Percentiles rank a stretch among this genome's conserved stretches.
phyloP scores from a whole-genome alignment of 2,888 invertebrate species.

The Chrysodeixis includens region DNA sequence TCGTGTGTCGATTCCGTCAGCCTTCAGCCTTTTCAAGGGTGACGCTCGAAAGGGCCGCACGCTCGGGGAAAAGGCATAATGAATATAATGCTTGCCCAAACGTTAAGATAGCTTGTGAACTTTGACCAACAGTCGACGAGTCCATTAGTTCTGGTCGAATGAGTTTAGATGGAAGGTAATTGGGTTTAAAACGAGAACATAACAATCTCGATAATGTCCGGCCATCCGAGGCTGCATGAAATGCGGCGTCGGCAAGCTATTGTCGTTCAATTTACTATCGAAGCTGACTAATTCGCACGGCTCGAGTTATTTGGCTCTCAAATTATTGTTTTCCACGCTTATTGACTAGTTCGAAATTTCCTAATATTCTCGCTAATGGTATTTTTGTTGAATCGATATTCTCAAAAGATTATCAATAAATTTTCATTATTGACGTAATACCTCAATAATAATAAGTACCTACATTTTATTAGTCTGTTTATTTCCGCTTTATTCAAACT shows the following conservation, averaged over 20 bases:
- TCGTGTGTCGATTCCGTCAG: conserved; percentile 23
- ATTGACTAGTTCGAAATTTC: not conserved
- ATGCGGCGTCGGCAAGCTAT: not conserved
- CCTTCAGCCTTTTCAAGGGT: conserved; percentile 1
- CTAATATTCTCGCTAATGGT: not conserved
- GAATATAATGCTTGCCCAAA: conserved; percentile 9
- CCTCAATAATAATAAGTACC: too few relatives aligned
- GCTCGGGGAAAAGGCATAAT: conserved; percentile 1
- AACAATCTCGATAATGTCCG: not conserved
- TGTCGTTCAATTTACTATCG: not conserved
- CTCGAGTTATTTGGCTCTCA: not conserved
- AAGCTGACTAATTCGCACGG: not conserved
- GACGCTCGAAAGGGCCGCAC: conserved; percentile 4
- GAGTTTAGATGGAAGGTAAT: conserved; percentile 8
- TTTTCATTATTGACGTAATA: too few relatives aligned
- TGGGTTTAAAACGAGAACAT: conserved; percentile 7
- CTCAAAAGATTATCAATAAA: too few relatives aligned
- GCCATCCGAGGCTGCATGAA: not conserved
- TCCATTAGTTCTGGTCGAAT: conserved; percentile 5
- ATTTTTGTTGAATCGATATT: too few relatives aligned
- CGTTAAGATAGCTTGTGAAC: conserved; percentile 8
- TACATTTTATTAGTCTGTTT: not conserved
- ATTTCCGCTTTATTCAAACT: not conserved
- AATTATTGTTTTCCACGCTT: not conserved
- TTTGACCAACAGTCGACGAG: conserved; percentile 5